Evolutionary conservation across 2,113 vertebrate species (phyloP).

Genomic region (Laticauda laticaudata): DNA sequence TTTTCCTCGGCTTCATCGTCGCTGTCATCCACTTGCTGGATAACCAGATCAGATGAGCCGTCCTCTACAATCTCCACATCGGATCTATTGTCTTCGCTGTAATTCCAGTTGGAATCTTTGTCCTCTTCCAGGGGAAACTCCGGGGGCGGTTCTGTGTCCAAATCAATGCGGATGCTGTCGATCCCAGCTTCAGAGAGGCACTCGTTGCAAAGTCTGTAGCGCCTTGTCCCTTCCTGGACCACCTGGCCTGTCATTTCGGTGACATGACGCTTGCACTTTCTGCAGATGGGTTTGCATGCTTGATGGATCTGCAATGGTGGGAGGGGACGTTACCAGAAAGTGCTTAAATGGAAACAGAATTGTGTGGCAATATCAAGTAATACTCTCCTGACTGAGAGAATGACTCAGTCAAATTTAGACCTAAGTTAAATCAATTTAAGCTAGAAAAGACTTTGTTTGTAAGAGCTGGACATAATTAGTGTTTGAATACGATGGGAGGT

Average conservation of each 20-base stretch:
- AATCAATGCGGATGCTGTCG: constrained; percentile 81
- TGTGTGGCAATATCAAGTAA: not conserved
- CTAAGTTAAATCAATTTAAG: not conserved
- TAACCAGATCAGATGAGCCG: constrained; percentile 88
- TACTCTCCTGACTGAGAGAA: not conserved
- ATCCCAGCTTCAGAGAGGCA: constrained; percentile 90
- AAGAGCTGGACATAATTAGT: not conserved
- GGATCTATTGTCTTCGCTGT: constrained; percentile 77
- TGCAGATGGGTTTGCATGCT: constrained; percentile 94
- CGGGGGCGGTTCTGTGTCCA: constrained; percentile 74
- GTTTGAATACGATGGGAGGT: not conserved
- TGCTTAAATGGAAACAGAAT: constrained; percentile 13
- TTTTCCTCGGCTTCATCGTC: constrained; percentile 85
- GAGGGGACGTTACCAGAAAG: not conserved
- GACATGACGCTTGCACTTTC: constrained; percentile 92
- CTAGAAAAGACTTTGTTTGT: not conserved
- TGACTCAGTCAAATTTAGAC: not conserved
- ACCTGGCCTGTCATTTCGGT: constrained; percentile 91
- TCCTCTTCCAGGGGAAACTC: constrained; percentile 71
- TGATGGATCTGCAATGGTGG: constrained; percentile 85
- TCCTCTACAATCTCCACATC: constrained; percentile 93
- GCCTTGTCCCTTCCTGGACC: constrained; percentile 89
- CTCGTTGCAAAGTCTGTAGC: constrained; percentile 88
- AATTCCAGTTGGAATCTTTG: constrained; percentile 77
- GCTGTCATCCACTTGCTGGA: constrained; percentile 94